Evolutionary conservation across 2,888 invertebrate genomes (phyloP), one percentile per base, ranked within the genome.

Genomic region (Unio pictorum): DNA sequence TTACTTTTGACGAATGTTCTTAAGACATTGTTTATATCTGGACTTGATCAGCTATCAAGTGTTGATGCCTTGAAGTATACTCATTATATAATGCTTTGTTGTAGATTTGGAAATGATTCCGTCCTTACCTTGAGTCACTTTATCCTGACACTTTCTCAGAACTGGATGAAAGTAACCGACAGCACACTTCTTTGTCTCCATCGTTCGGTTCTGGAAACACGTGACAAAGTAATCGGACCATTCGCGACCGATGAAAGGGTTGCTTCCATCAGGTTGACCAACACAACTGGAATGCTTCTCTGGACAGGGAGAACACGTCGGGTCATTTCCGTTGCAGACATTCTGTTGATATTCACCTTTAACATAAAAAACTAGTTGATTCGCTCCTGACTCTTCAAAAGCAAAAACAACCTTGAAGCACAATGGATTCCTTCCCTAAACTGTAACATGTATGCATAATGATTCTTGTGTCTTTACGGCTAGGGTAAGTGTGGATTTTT

Each of bases 261-360:
- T 61, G 55, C 56, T 11, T 28, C 74, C 72, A 59, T 75, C 72
- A 17, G 64, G 17, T 26, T 61, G 64, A 7, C 72, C 72, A 23
- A 64, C 64, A 72, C 74, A 75, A 26, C 67, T 61, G 20, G 72
- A 69, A n/a, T 69, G 64, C 55, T 70, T 63, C 8, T 65, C 55
- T 3, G 67, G 66, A 63, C 75, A 76, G 6, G 64, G 65, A 18
- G 56, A 55, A 66, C 71, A 76, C 18, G 58, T 58, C 3, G 26
- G 34, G 45, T 34, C 34, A 34, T 34, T 34, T 34, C 34, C 34
- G 34, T 34, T 34, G 34, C 68, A 68, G 59, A 34, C n/a, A 63
- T 76, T 76, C 69, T 73, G 71, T 30, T 60, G 63, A 60, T 76
- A 76, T 55, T 76, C 69, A 69, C 75, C 73, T 76, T 34, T 20